phyloP scores from a whole-genome alignment of 2,113 vertebrate genomes.

The Mormoops blainvillei region DNA sequence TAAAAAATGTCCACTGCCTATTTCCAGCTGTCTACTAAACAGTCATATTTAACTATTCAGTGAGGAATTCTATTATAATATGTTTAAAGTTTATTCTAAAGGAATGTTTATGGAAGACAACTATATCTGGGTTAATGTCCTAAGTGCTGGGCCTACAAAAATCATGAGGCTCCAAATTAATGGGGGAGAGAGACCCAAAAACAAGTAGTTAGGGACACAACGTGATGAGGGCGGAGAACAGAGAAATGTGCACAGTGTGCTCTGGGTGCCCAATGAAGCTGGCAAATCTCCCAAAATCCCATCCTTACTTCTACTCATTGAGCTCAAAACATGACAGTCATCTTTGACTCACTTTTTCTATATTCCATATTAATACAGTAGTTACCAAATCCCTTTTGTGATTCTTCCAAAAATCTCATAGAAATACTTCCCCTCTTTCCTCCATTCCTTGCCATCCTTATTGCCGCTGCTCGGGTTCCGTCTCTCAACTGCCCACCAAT shows the following conservation, averaged over 20 bases:
- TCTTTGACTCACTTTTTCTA: background rate
- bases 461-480: background rate
- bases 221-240: background rate
- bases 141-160: background rate
- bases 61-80: background rate
- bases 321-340: background rate
- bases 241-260: background rate
- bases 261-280: background rate
- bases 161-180: background rate
- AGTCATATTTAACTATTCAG: background rate
- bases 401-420: background rate
- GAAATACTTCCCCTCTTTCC: background rate
- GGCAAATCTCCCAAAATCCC: background rate
- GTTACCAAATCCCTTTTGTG: background rate
- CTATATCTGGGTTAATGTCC: background rate
- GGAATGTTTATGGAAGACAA: background rate
- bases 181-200: background rate
- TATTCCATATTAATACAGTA: background rate
- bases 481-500: background rate
- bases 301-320: background rate
- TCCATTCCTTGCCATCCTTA: background rate
- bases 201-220: background rate
- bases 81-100: slow-evolving; percentile 22
- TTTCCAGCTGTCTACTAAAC: background rate
- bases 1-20: background rate